Percentiles rank a stretch among this genome's conserved stretches.
Evolutionary conservation across 2,888 invertebrate species (phyloP).

Genomic region (Plagodis pulveraria): DNA sequence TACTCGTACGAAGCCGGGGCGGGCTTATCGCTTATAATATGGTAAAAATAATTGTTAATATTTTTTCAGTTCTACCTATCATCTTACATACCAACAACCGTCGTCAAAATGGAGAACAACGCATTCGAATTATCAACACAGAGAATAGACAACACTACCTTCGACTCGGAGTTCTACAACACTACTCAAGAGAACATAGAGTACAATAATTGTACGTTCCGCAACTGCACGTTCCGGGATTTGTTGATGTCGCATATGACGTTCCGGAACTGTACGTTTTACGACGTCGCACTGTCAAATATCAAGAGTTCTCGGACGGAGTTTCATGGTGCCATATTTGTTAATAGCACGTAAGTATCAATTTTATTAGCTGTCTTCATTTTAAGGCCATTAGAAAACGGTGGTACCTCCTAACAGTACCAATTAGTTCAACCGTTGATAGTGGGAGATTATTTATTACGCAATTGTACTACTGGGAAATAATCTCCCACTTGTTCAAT

Average conservation of each 20-base stretch:
- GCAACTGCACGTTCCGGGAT: slow-evolving; percentile 87
- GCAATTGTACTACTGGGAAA: no score
- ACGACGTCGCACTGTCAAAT: slow-evolving; percentile 88
- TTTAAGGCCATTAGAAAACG: no score
- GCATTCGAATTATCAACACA: slow-evolving; percentile 58
- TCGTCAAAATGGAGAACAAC: slow-evolving; percentile 70
- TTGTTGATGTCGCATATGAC: slow-evolving; percentile 89
- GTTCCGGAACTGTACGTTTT: slow-evolving; percentile 89
- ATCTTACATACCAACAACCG: slow-evolving; percentile 79
- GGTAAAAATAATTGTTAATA: not conserved
- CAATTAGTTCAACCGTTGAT: no score
- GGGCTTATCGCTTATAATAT: not conserved
- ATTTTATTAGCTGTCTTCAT: no score
- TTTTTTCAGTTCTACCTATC: slow-evolving; percentile 76
- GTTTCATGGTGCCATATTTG: slow-evolving; percentile 86
- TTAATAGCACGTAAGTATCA: slow-evolving; percentile 85
- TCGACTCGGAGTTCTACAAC: slow-evolving; percentile 80
- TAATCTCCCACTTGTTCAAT: no score
- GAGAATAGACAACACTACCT: slow-evolving; percentile 60
- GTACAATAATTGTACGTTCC: slow-evolving; percentile 85
- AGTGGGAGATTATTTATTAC: no score
- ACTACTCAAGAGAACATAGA: slow-evolving; percentile 86
- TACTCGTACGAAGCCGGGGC: no score
- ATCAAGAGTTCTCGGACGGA: slow-evolving; percentile 89
- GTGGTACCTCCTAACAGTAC: no score